These are phyloP conservation scores for Thymallus thymallus DNA, from an alignment of 2,113 vertebrate species.

Conservation along the genomic window DNA sequence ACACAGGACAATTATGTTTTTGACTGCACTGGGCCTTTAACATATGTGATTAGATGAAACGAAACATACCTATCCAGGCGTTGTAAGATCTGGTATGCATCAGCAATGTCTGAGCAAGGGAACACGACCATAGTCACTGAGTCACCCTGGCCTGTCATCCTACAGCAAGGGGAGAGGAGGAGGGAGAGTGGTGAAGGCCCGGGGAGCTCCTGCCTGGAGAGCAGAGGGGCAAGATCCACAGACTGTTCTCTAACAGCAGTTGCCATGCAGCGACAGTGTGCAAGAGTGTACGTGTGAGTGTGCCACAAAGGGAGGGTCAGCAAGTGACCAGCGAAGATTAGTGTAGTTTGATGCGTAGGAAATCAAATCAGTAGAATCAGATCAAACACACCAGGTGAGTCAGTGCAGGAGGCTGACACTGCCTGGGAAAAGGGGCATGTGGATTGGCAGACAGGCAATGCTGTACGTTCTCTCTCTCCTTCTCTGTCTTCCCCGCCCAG, in stretches of 20 bases:
- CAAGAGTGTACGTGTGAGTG: neutral
- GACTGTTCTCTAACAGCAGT: neutral
- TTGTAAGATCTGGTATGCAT: too few species aligned
- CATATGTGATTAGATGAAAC: neutral
- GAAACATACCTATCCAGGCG: constrained; percentile 31
- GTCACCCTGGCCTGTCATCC: neutral
- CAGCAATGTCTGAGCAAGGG: constrained; percentile 12
- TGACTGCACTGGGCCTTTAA: too few species aligned
- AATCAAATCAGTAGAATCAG: too few species aligned
- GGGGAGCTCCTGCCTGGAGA: neutral
- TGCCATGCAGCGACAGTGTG: neutral
- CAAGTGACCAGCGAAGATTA: too few species aligned
- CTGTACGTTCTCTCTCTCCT: neutral
- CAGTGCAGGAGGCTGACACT: constrained; percentile 5
- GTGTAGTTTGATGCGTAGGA: too few species aligned
- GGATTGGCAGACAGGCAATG: constrained; percentile 35
- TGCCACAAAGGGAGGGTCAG: too few species aligned
- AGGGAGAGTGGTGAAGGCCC: neutral
- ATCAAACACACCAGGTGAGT: constrained; percentile 33
- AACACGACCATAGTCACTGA: neutral
- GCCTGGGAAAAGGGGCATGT: neutral
- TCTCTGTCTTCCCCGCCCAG: neutral
- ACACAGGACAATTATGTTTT: too few species aligned
- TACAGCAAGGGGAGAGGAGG: neutral
- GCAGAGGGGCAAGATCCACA: neutral